Evolutionary conservation across 2,797 vertebrate species (phyloP), one percentile per base, ranked within the genome.

Genomic region (Acanthopagrus latus): DNA sequence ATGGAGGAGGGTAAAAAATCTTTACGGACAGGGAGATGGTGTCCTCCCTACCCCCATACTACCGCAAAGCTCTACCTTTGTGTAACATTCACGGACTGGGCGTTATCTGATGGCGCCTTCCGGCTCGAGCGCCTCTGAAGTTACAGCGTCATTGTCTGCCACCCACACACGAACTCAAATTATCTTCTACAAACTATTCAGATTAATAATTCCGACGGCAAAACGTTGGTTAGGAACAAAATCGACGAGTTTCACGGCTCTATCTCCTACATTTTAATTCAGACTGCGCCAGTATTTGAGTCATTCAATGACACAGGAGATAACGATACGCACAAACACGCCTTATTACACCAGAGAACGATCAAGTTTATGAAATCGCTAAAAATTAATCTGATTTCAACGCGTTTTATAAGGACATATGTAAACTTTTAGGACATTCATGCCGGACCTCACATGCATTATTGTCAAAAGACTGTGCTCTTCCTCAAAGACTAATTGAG

Each of bases 101-200:
- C 75, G 63, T 74, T 58, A 64, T 65, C 76, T 52, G 77, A 84
- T 82, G 63, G 77, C 55, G 72, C 59, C 78, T 58, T 23, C 14
- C 18, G 13, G 57, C 44, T 23, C 14, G 41, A 33, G 29, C 29
- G 5, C 33, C 33, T 33, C 33, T 33, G 33, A 33, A 33, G 33
- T 33, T 33, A 8, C 33, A 33, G 33, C 33, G 33, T 33, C 33
- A 33, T 33, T 33, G 33, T 33, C 33, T 7, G 33, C 33, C 33
- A 33, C 33, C 7, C 33, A 33, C 33, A 33, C 33, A 33, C 33
- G 33, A 33, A 7, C 33, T 33, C 33, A 33, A 33, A 33, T 7
- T 7, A 33, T 8, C 33, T 8, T 8, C 33, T 8, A 8, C 1
- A 1, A 41, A 18, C 41, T 8, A 3, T 8, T 3, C 1, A 4